phyloP scores from a whole-genome alignment of 2,113 vertebrate species.

The Ondatra zibethicus region DNA sequence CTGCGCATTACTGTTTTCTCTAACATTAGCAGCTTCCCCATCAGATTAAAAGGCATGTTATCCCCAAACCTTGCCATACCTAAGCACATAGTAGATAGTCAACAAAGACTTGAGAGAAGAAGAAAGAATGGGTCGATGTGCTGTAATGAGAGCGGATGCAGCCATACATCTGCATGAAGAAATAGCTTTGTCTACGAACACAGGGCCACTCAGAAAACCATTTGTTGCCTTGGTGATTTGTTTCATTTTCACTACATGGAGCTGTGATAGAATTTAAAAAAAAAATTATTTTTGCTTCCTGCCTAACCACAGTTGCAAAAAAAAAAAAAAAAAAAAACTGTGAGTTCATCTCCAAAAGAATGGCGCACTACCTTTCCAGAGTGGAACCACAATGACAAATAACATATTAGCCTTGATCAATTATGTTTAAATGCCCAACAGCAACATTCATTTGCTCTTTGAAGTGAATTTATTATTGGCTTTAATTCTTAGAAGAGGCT shows the following conservation, averaged over 20 bases:
- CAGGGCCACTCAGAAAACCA: constrained; percentile 37
- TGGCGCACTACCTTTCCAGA: not conserved
- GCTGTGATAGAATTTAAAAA: constrained; percentile 34
- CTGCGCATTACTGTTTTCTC: not conserved
- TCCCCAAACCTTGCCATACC: not conserved
- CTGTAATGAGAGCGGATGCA: not conserved
- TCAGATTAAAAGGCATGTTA: constrained; percentile 5
- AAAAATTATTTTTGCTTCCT: constrained; percentile 8
- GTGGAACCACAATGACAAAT: constrained; percentile 40
- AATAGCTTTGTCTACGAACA: constrained; percentile 46
- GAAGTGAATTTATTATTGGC: constrained; percentile 31
- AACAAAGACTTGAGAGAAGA: constrained; percentile 20
- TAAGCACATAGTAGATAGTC: not conserved
- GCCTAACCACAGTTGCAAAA: constrained; percentile 15
- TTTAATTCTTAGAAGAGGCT: constrained; percentile 63
- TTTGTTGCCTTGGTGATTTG: constrained; percentile 54
- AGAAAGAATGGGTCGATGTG: constrained; percentile 5
- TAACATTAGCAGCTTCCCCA: not conserved
- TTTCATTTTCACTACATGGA: constrained; percentile 58
- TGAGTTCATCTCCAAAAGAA: constrained; percentile 22
- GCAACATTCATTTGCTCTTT: constrained; percentile 51
- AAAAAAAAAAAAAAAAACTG: not conserved
- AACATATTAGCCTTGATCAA: constrained; percentile 8
- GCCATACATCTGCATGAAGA: constrained; percentile 13
- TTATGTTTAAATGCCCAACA: constrained; percentile 23